These are phyloP conservation scores for Eutrigla gurnardus DNA, from an alignment of 2,797 vertebrate species.

Conservation along the genomic window DNA sequence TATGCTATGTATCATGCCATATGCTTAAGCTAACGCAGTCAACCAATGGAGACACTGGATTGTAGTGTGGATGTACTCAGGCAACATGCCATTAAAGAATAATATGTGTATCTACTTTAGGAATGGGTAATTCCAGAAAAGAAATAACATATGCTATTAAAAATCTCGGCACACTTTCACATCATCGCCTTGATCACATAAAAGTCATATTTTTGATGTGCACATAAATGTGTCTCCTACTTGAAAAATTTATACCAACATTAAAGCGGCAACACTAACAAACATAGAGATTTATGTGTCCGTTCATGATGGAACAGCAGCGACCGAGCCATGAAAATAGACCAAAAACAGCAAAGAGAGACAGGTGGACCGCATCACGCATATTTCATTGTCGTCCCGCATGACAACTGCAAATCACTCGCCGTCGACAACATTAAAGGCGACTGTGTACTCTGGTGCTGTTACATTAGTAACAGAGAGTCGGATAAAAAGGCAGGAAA, in stretches of 20 bases:
- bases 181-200: neutral
- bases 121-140: neutral
- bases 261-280: conserved; percentile 10
- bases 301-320: neutral
- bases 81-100: neutral
- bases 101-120: neutral
- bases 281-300: neutral
- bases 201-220: conserved; percentile 9
- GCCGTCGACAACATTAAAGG: neutral
- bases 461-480: neutral
- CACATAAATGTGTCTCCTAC: conserved; percentile 6
- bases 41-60: neutral
- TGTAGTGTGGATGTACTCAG: neutral
- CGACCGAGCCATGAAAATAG: neutral
- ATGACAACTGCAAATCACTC: neutral
- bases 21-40: neutral
- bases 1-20: neutral
- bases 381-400: neutral
- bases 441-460: neutral
- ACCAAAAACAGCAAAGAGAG: neutral
- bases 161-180: neutral
- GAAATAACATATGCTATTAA: neutral
- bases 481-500: neutral
- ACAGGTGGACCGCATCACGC: neutral
- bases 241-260: neutral